Evolutionary conservation across 2,888 invertebrate genomes (phyloP).

Genomic region (Stictocephala bisonia): DNA sequence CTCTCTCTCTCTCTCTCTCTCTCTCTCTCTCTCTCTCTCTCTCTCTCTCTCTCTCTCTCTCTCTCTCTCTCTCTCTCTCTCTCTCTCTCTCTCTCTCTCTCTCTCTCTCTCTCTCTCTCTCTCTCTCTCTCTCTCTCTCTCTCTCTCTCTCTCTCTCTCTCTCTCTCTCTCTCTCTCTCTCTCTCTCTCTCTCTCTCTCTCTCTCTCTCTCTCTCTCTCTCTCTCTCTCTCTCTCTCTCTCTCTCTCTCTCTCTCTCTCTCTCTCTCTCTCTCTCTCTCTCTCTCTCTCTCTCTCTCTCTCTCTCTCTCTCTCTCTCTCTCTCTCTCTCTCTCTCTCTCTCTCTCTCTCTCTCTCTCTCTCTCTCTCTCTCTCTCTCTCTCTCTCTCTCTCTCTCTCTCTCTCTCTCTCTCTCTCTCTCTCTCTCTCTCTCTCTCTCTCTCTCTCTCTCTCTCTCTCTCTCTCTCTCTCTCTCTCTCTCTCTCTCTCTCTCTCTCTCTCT

Average conservation of each 20-base stretch:
- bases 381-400: background rate
- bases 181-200: background rate
- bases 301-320: background rate
- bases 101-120: background rate
- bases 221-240: background rate
- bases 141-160: constrained; percentile 2
- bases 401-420: constrained; percentile 1
- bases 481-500: constrained; percentile 1
- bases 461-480: background rate
- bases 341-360: background rate
- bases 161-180: background rate
- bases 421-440: background rate
- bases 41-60: background rate
- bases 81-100: background rate
- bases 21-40: background rate
- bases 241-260: background rate
- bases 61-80: background rate
- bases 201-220: background rate
- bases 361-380: constrained; percentile 2
- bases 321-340: constrained; percentile 1
- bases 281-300: background rate
- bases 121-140: constrained; percentile 11
- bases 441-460: constrained; percentile 2
- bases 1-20: too few relatives aligned
- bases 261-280: background rate